Evolutionary conservation across 1,140 invertebrate species (phyloP).

Genomic region (Heterodera schachtii): DNA sequence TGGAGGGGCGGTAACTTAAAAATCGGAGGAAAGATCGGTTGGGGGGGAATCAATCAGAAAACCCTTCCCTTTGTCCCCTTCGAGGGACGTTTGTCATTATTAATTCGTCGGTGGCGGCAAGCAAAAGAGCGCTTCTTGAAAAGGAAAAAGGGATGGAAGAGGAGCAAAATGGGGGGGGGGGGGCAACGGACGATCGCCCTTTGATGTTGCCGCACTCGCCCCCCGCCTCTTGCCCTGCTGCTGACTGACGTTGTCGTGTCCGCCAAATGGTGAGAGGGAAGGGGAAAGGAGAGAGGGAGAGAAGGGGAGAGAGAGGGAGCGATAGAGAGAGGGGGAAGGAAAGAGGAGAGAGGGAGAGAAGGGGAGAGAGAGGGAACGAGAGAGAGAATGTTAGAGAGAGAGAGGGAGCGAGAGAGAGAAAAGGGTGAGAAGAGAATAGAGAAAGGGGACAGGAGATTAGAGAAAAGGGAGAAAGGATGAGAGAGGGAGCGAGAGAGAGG

Average conservation of each 20-base stretch:
- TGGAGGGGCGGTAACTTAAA: neutral
- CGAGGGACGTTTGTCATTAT: neutral
- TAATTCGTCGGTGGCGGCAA: neutral
- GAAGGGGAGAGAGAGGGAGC: too few relatives aligned
- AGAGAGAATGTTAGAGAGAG: too few relatives aligned
- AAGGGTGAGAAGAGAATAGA: too few relatives aligned
- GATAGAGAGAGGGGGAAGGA: too few relatives aligned
- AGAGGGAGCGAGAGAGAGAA: too few relatives aligned
- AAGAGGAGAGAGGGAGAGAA: too few relatives aligned
- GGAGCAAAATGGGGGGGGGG: neutral
- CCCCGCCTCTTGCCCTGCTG: neutral
- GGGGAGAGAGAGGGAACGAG: too few relatives aligned
- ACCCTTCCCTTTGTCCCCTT: neutral
- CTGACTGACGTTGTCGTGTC: neutral
- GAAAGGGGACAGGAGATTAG: too few relatives aligned
- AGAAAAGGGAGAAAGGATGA: too few relatives aligned
- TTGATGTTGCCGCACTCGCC: neutral
- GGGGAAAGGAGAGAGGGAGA: too few relatives aligned
- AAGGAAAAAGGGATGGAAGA: neutral
- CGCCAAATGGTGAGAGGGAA: neutral
- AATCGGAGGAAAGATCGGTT: neutral
- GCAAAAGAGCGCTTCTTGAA: neutral
- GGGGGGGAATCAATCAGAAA: neutral
- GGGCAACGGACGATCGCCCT: neutral
- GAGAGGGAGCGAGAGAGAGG: too few relatives aligned